Evolutionary conservation across 2,888 invertebrate genomes (phyloP).

Genomic region (Xestia c-nigrum): DNA sequence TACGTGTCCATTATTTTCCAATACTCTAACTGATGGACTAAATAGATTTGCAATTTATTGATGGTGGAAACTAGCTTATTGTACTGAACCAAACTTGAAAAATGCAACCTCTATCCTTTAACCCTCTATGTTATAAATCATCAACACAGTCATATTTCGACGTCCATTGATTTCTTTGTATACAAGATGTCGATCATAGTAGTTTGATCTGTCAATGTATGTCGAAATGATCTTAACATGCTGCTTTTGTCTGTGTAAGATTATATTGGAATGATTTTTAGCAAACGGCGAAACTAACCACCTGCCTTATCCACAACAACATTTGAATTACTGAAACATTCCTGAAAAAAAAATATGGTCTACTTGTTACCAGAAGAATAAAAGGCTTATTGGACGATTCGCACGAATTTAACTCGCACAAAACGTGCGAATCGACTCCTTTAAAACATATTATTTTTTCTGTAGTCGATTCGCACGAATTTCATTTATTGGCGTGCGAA

Average conservation of each 20-base stretch:
- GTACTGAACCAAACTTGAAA: too few relatives aligned
- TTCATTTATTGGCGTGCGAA: too few relatives aligned
- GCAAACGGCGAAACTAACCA: neutral
- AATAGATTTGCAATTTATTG: too few relatives aligned
- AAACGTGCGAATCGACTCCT: too few relatives aligned
- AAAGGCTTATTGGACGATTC: too few relatives aligned
- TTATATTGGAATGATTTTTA: slow-evolving; percentile 8
- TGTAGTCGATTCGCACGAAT: too few relatives aligned
- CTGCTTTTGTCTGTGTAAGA: slow-evolving; percentile 4
- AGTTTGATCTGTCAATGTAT: slow-evolving; percentile 36
- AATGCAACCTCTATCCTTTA: neutral
- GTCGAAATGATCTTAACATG: slow-evolving; percentile 26
- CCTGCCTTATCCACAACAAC: neutral
- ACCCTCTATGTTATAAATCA: slow-evolving; percentile 1
- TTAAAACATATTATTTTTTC: too few relatives aligned
- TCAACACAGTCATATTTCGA: slow-evolving; percentile 5
- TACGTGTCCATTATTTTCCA: too few relatives aligned
- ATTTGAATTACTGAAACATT: too few relatives aligned
- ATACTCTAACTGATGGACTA: too few relatives aligned
- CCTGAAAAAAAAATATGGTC: neutral
- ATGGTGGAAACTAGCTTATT: too few relatives aligned
- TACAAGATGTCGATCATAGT: slow-evolving; percentile 35
- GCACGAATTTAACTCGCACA: too few relatives aligned
- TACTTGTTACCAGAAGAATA: neutral
- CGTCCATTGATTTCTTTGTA: slow-evolving; percentile 43